These are phyloP conservation scores for Hiodon tergisus DNA, from an alignment of 2,113 vertebrate species.

Conservation along the genomic window DNA sequence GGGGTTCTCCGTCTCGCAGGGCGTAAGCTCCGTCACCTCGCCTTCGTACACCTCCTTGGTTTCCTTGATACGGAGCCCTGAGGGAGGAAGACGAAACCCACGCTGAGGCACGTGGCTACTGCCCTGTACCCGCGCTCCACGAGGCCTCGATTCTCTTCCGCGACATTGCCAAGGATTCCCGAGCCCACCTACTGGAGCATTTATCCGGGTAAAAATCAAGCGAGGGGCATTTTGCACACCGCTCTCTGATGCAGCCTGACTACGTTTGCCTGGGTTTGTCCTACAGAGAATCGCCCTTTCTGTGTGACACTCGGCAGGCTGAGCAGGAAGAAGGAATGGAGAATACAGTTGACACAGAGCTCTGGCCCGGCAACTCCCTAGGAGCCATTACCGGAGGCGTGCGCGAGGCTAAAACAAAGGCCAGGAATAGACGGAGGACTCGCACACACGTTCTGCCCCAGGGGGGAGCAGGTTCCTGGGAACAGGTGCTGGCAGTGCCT, in stretches of 20 bases:
- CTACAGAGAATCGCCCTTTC: constrained; percentile 14
- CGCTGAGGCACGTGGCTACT: not conserved
- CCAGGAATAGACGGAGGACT: constrained; percentile 49
- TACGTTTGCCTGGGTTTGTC: constrained; percentile 30
- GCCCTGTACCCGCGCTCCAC: no score
- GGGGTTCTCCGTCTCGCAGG: constrained; percentile 96
- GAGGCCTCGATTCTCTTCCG: no score
- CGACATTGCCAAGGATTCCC: constrained; percentile 6
- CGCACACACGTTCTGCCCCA: constrained; percentile 50
- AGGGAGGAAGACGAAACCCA: constrained; percentile 18
- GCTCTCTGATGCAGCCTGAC: constrained; percentile 36
- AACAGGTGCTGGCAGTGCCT: constrained; percentile 38
- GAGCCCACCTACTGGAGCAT: constrained; percentile 9
- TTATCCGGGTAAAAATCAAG: constrained; percentile 22
- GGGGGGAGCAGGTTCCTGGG: constrained; percentile 37
- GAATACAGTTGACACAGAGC: not conserved
- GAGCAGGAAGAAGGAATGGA: not conserved
- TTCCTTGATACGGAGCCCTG: constrained; percentile 94
- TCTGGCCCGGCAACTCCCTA: constrained; percentile 48
- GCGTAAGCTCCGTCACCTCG: constrained; percentile 93
- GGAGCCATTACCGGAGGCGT: constrained; percentile 55
- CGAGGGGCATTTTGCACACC: constrained; percentile 24
- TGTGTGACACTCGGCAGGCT: constrained; percentile 42
- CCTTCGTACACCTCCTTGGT: constrained; percentile 99
- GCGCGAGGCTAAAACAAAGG: constrained; percentile 55